Conservation (phyloP, 2,113 vertebrate species). For the Theristicus caerulescens region DNA sequence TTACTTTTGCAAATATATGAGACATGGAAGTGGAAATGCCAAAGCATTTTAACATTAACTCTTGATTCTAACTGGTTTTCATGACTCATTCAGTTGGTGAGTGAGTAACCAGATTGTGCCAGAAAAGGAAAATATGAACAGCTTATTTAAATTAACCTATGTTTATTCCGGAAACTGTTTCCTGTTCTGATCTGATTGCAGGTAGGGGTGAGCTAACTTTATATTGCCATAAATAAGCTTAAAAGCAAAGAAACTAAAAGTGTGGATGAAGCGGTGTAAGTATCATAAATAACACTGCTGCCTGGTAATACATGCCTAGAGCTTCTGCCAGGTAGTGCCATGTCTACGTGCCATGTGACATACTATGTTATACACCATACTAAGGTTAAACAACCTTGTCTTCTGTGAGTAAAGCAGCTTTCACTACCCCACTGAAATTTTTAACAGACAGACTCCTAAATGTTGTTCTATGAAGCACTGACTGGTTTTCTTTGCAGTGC, state of each 20-base stretch:
- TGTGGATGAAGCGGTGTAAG: not conserved
- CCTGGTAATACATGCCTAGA: not conserved
- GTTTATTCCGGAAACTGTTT: not conserved
- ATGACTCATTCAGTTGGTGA: not conserved
- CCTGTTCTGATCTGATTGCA: conserved; percentile 6
- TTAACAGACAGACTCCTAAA: not conserved
- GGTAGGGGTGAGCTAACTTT: not conserved
- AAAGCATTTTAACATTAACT: conserved; percentile 31
- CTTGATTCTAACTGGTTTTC: not conserved
- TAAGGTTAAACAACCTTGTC: not conserved
- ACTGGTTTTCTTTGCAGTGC: not conserved
- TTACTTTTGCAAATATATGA: not conserved
- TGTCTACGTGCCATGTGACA: accelerated
- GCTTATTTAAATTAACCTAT: not conserved
- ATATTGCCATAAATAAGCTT: not conserved
- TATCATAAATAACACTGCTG: not conserved
- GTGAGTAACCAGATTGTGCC: not conserved
- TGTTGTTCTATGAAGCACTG: not conserved
- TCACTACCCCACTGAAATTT: not conserved
- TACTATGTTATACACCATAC: not conserved
- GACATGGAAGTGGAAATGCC: not conserved
- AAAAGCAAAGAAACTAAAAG: not conserved
- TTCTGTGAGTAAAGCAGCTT: not conserved
- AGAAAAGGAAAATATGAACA: not conserved
- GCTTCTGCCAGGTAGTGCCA: not conserved